Evolutionary conservation across 2,888 invertebrate species (phyloP).

Genomic region (Thysanoteuthis rhombus): DNA sequence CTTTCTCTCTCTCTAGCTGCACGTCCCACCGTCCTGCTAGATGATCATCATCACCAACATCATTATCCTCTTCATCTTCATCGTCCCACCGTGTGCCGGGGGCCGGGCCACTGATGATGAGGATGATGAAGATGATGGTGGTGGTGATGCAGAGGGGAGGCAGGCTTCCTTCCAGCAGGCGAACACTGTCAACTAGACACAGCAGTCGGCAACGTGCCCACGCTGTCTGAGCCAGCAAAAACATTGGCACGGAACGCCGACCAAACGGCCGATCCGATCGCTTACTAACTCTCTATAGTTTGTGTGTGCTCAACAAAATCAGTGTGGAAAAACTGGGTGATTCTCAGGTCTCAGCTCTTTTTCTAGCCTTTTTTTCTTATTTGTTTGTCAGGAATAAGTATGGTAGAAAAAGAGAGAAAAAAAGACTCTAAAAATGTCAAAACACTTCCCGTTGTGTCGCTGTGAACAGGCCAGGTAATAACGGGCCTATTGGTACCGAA

Average conservation of each 20-base stretch:
- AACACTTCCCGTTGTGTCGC: neutral
- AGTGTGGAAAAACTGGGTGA: neutral
- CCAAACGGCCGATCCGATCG: neutral
- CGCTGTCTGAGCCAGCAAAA: slow-evolving; percentile 28
- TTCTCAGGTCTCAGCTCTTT: neutral
- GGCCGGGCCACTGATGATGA: neutral
- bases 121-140: neutral
- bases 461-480: neutral
- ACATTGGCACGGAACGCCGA: slow-evolving; percentile 27
- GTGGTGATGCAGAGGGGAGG: neutral
- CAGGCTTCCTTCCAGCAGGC: slow-evolving; percentile 28
- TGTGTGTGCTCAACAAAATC: neutral
- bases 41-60: neutral
- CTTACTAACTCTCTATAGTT: too few species aligned
- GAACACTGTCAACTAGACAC: slow-evolving; percentile 31
- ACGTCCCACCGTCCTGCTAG: neutral
- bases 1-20: neutral
- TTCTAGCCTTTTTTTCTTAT: neutral
- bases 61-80: neutral
- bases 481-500: neutral
- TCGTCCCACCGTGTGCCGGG: slow-evolving; percentile 1
- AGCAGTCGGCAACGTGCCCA: slow-evolving; percentile 32
- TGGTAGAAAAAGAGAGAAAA: neutral
- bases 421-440: neutral
- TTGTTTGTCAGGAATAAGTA: neutral